A percentile compares a stretch with the other conserved stretches of the same genome.
Evolutionary conservation across 2,888 invertebrate species (phyloP).

Genomic region (Tenodera sinensis): DNA sequence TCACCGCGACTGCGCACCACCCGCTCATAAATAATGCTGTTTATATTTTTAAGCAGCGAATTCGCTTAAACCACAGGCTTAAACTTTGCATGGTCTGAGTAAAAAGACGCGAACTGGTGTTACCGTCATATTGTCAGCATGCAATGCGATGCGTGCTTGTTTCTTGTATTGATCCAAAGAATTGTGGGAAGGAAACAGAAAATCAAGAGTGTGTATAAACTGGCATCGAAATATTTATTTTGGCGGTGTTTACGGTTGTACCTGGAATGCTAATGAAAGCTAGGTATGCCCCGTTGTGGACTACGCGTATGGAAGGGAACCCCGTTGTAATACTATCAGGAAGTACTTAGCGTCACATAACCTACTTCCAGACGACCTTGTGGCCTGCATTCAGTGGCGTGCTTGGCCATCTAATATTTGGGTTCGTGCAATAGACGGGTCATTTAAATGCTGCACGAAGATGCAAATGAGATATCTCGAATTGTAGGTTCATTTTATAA

Average conservation of each 20-base stretch:
- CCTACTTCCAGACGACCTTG: not conserved
- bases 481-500: no score
- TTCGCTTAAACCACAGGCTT: no score
- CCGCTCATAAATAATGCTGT: not conserved
- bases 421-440: no score
- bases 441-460: no score
- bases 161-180: no score
- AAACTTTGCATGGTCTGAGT: not conserved
- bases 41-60: not conserved
- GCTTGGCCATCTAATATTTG: no score
- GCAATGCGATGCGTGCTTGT: no score
- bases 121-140: not conserved
- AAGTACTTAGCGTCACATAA: not conserved
- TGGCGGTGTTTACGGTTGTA: not conserved
- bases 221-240: not conserved
- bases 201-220: no score
- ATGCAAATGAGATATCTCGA: no score
- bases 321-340: not conserved
- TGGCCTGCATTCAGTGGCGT: not conserved
- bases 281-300: not conserved
- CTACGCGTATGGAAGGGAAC: not conserved
- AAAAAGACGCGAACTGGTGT: not conserved
- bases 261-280: not conserved
- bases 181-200: no score
- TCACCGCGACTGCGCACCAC: no score